These are phyloP conservation scores for Natrix natrix DNA, from an alignment of 2,797 vertebrate species.

Conservation along the genomic window DNA sequence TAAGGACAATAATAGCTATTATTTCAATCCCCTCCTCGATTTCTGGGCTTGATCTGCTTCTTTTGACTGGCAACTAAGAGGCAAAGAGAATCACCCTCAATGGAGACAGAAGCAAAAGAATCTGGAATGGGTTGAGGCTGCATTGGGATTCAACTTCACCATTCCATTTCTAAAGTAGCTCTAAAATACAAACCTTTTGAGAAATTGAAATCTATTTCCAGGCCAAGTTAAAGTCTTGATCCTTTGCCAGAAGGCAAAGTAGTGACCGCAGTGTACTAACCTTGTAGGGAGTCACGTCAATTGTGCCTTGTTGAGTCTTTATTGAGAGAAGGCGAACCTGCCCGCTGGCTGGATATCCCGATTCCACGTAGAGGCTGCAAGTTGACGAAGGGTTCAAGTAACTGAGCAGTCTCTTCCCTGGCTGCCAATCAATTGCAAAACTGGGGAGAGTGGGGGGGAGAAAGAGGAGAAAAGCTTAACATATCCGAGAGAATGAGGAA, in stretches of 20 bases:
- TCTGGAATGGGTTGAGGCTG: neutral
- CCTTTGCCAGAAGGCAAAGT: neutral
- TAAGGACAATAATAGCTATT: neutral
- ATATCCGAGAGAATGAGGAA: neutral
- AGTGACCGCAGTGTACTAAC: neutral
- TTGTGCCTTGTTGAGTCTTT: constrained; percentile 1
- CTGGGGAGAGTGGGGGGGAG: neutral
- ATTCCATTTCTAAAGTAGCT: neutral
- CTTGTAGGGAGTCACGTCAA: neutral
- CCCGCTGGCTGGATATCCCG: constrained; percentile 23
- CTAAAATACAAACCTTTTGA: neutral
- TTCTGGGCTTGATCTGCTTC: too few relatives aligned
- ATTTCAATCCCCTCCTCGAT: neutral
- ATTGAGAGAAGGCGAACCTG: constrained; percentile 1
- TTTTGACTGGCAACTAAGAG: neutral
- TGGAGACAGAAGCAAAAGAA: neutral
- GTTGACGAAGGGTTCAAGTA: constrained; percentile 10
- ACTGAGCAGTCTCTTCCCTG: constrained; percentile 4
- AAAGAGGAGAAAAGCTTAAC: neutral
- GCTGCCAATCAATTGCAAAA: constrained; percentile 47
- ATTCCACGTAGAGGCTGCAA: constrained; percentile 14
- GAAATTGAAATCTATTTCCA: neutral
- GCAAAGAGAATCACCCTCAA: neutral
- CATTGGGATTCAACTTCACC: neutral
- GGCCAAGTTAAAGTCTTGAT: neutral